Conservation (phyloP, 1,140 invertebrate genomes). For the Zaprionus nigranus region DNA sequence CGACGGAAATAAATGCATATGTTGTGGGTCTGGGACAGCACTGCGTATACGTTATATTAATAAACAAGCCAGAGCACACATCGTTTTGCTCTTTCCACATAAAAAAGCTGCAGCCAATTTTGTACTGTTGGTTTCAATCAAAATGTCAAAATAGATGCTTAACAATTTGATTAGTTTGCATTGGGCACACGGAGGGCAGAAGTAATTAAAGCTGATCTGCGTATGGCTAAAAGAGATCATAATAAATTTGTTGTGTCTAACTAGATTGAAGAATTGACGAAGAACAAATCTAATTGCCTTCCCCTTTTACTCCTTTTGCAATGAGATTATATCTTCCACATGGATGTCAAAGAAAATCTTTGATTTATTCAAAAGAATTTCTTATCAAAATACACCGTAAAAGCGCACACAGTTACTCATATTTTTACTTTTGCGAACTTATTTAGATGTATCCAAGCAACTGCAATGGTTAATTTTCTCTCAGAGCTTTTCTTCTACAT, state of each 20-base stretch:
- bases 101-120: slow-evolving; percentile 40
- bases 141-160: slow-evolving; percentile 51
- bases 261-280: too few species aligned
- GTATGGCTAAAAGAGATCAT: too few species aligned
- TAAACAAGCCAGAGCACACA: slow-evolving; percentile 18
- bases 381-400: neutral
- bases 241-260: too few species aligned
- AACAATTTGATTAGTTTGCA: slow-evolving; percentile 48
- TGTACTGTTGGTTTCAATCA: slow-evolving; percentile 58
- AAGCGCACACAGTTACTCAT: neutral
- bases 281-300: too few species aligned
- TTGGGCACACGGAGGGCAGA: too few species aligned
- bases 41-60: slow-evolving; percentile 57
- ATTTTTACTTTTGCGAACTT: neutral
- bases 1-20: slow-evolving; percentile 46
- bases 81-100: neutral
- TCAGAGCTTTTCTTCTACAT: neutral
- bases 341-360: neutral
- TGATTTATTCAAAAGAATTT: neutral
- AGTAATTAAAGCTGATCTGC: too few species aligned
- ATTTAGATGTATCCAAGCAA: slow-evolving; percentile 3
- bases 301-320: neutral
- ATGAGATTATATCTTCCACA: neutral
- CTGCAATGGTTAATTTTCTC: neutral
- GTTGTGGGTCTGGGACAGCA: slow-evolving; percentile 31